Conservation (phyloP, 2,888 invertebrate species). For the Thysanoteuthis rhombus region DNA sequence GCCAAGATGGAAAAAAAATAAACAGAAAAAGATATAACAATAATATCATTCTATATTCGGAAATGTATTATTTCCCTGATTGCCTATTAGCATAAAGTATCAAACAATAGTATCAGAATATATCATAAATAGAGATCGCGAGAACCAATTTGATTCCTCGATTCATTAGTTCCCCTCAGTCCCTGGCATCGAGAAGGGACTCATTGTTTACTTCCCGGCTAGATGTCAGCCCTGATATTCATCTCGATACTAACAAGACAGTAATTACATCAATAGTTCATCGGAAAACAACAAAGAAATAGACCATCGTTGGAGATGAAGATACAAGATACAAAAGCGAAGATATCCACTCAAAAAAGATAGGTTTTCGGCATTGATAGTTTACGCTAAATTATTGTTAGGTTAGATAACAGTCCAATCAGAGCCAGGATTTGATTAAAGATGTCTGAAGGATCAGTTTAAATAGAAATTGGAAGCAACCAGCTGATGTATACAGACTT, state of each 20-base stretch:
- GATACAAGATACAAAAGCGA: background rate
- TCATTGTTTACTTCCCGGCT: background rate
- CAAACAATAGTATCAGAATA: background rate
- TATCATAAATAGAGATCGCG: background rate
- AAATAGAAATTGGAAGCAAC: background rate
- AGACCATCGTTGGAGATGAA: background rate
- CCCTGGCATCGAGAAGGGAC: background rate
- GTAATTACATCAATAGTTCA: background rate
- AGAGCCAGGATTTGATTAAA: background rate
- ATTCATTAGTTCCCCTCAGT: background rate
- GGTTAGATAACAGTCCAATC: background rate
- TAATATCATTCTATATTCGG: too few relatives aligned
- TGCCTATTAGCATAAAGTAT: background rate
- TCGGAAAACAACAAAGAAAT: background rate
- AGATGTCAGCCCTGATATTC: background rate
- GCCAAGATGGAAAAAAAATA: too few relatives aligned
- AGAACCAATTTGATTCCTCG: background rate
- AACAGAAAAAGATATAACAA: too few relatives aligned
- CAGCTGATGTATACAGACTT: background rate
- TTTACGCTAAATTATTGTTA: too few relatives aligned
- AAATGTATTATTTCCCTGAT: background rate
- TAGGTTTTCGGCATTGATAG: too few relatives aligned
- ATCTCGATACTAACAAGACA: background rate
- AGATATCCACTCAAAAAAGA: background rate
- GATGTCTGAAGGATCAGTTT: background rate